Evolutionary conservation across 2,888 invertebrate species (phyloP).

Genomic region (Drosophila falleni): DNA sequence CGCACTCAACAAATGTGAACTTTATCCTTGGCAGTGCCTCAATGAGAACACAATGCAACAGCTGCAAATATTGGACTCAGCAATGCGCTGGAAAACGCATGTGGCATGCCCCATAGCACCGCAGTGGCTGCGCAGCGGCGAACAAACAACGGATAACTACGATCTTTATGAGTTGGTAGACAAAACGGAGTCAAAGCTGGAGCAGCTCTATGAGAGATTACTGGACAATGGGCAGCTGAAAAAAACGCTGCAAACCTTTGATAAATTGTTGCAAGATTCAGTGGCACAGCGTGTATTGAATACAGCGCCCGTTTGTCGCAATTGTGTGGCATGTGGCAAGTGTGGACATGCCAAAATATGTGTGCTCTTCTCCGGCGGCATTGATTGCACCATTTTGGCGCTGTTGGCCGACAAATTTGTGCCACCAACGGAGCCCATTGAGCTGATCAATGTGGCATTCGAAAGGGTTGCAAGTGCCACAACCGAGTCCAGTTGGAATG

Average conservation of each 20-base stretch:
- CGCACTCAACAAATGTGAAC: constrained; percentile 32
- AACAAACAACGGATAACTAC: constrained; percentile 9
- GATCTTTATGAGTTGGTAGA: constrained; percentile 53
- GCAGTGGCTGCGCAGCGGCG: constrained; percentile 40
- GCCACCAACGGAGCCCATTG: constrained; percentile 89
- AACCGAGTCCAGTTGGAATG: constrained; percentile 87
- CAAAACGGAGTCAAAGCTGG: neutral
- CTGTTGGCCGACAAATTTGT: constrained; percentile 91
- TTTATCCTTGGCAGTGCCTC: constrained; percentile 59
- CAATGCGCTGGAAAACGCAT: constrained; percentile 49
- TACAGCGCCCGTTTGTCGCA: constrained; percentile 58
- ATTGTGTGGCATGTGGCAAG: constrained; percentile 18
- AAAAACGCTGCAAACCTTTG: constrained; percentile 35
- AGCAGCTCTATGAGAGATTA: constrained; percentile 39
- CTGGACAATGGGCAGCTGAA: constrained; percentile 29
- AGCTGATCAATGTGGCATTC: constrained; percentile 98
- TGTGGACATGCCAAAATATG: constrained; percentile 90
- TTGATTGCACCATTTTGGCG: constrained; percentile 97
- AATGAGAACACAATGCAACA: constrained; percentile 30
- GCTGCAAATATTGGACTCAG: constrained; percentile 32
- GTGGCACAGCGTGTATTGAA: constrained; percentile 55
- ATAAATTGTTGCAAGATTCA: constrained; percentile 45
- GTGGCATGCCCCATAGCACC: constrained; percentile 43
- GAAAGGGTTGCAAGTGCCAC: constrained; percentile 71
- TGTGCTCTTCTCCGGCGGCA: constrained; percentile 97